Percentiles rank a stretch among this genome's conserved stretches.
Evolutionary conservation across 2,113 vertebrate genomes (phyloP).

Genomic region (Myiagra hebetior): DNA sequence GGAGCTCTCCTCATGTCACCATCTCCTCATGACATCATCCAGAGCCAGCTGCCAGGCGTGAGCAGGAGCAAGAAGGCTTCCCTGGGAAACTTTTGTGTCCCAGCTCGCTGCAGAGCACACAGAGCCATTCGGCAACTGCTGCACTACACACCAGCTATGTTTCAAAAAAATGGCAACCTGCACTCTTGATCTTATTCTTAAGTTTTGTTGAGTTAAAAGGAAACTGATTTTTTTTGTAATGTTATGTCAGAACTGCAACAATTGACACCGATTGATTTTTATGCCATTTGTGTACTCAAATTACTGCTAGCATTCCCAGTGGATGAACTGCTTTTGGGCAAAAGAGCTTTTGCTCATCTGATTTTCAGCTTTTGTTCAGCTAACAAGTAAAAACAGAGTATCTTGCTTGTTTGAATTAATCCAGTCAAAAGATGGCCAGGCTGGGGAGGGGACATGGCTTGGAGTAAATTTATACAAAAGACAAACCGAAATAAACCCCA

Average conservation of each 20-base stretch:
- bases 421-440: background rate
- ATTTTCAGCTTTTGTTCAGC: background rate
- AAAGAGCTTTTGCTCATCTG: background rate
- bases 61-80: background rate
- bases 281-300: background rate
- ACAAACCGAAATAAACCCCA: background rate
- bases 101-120: background rate
- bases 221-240: background rate
- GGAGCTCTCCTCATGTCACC: background rate
- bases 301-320: background rate
- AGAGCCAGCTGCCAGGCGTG: background rate
- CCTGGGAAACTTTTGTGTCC: background rate
- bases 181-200: background rate
- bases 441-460: background rate
- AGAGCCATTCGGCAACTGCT: background rate
- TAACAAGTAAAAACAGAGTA: background rate
- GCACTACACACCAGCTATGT: rapidly evolving
- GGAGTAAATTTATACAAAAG: background rate
- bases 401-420: background rate
- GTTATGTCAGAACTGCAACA: background rate
- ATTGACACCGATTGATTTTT: background rate
- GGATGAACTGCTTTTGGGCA: background rate
- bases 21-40: background rate
- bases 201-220: background rate
- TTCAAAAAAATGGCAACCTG: background rate